Base-by-base conservation (phyloP, 2,797 vertebrate species). In the Platalea minor region DNA sequence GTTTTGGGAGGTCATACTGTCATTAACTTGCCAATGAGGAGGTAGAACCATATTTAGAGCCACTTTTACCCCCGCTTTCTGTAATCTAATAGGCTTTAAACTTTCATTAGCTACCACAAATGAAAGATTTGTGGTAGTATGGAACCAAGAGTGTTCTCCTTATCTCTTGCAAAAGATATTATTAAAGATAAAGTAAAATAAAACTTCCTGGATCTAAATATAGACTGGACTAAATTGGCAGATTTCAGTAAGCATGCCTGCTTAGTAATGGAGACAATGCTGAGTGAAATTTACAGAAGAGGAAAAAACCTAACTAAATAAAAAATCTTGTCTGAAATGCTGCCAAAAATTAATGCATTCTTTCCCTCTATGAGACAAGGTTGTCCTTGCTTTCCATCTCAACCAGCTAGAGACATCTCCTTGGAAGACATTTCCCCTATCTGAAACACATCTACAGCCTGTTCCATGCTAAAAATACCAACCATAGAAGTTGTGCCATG, bases 61-160 rank as follows among this genome's bases (percentile, higher is more conserved):
- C 43, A 33, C 39, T 95, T 93, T 79, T 78, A 76, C 31, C 33
- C 37, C 25, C 2, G 1, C 37, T 93, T 91, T 93, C 39, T 91
- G 67, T 69, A 93, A 91, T 76, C 26, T 75, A 64, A 81, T 89
- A 89, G 53, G 54, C 89, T 94, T 89, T 95, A 73, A 94, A 80
- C 46, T 93, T 95, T 94, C 65, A 97, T 97, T 94, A 96, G 61
- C 57, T 78, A 86, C 93, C 83, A 93, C 93, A 91, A 95, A 88
- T 91, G 72, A 87, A 92, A 96, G 91, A 86, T 97, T 82, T 92
- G 85, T 80, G 68, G 92, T 85, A 82, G 48, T 70, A 75, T 80
- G 51, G 51, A 95, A 85, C 57, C 67, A 69, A 89, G 28, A 87
- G 17, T 72, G 63, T 85, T 92, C 57, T 95, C 68, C 53, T 50